Percentiles rank a stretch among this genome's conserved stretches.
These are phyloP conservation scores for Tryphoninae sp. DNA, from an alignment of 2,888 invertebrate species.

Conservation along the genomic window DNA sequence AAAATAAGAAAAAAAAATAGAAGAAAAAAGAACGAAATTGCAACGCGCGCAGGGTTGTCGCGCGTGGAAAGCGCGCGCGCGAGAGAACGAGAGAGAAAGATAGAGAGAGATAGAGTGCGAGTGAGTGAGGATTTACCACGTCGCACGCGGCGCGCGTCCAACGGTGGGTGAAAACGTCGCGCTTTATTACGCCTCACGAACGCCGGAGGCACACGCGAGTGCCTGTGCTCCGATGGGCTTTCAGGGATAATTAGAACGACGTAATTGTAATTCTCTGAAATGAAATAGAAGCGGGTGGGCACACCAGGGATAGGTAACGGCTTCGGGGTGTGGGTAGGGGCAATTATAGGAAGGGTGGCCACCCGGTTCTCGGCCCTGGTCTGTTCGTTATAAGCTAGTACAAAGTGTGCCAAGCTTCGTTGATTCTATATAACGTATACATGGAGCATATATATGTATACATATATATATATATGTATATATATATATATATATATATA, in stretches of 20 bases:
- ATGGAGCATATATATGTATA: neutral
- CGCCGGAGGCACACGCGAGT: constrained; percentile 44
- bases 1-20: constrained; percentile 6
- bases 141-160: constrained; percentile 12
- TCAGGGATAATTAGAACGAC: constrained; percentile 69
- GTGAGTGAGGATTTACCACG: constrained; percentile 18
- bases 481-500: neutral
- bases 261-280: constrained; percentile 68
- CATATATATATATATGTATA: neutral
- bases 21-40: neutral
- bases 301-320: neutral
- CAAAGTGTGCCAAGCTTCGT: constrained; percentile 1
- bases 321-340: neutral
- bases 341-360: constrained; percentile 37
- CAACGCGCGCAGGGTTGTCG: neutral
- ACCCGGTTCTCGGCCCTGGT: neutral
- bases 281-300: constrained; percentile 58
- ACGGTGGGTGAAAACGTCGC: constrained; percentile 60
- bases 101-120: constrained; percentile 2
- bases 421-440: neutral
- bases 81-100: neutral
- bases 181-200: constrained; percentile 60
- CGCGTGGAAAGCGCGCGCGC: neutral
- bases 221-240: constrained; percentile 58
- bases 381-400: constrained; percentile 16